Evolutionary conservation across 2,888 invertebrate genomes (phyloP).

Genomic region (Podotricha telesiphe): DNA sequence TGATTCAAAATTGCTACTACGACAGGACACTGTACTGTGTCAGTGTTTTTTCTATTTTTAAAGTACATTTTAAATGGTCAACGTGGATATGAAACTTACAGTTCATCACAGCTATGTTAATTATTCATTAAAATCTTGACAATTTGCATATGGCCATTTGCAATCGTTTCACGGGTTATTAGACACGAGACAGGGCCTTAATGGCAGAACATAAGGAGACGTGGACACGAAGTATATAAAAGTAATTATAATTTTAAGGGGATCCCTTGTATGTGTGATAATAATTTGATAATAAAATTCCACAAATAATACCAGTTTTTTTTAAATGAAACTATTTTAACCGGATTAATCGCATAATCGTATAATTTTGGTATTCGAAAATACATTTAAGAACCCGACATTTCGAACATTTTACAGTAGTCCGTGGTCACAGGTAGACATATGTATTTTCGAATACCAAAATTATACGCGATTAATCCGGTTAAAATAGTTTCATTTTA

Average conservation of each 20-base stretch:
- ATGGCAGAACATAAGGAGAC: conserved; percentile 15
- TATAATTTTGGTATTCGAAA: too few species aligned
- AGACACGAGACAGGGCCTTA: conserved; percentile 25
- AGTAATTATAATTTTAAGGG: not conserved
- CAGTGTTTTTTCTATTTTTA: not conserved
- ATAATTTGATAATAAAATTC: not conserved
- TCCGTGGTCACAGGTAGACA: too few species aligned
- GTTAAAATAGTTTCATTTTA: too few species aligned
- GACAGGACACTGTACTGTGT: not conserved
- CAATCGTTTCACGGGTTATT: conserved; percentile 34
- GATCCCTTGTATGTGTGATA: not conserved
- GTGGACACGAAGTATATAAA: conserved; percentile 7
- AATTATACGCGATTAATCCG: too few species aligned
- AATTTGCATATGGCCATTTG: conserved; percentile 37
- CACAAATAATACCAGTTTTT: too few species aligned
- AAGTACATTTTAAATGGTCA: not conserved
- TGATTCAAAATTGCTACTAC: not conserved
- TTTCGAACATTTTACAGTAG: too few species aligned
- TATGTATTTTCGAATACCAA: too few species aligned
- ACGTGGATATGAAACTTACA: not conserved
- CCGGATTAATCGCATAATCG: too few species aligned
- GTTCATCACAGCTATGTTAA: conserved; percentile 19
- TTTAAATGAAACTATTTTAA: too few species aligned
- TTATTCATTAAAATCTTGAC: conserved; percentile 26
- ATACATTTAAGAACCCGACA: too few species aligned